Evolutionary conservation across 2,888 invertebrate genomes (phyloP).

Genomic region (Tetanocera ferruginea): DNA sequence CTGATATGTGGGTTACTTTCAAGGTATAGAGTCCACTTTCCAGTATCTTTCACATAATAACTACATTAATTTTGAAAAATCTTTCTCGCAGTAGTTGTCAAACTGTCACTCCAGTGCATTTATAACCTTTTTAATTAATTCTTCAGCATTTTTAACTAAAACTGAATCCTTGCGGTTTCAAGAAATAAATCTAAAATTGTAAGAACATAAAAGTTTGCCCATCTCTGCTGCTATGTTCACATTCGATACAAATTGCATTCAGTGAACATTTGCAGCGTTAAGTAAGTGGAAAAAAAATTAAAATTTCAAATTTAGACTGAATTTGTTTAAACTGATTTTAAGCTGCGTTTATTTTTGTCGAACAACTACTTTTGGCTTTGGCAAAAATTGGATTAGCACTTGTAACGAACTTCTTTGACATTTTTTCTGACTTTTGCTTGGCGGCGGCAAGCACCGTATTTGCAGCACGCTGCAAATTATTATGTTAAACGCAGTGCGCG

Average conservation of each 20-base stretch:
- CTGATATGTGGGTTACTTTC: no score
- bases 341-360: conserved; percentile 9
- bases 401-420: conserved; percentile 26
- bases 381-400: conserved; percentile 38
- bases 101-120: neutral
- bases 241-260: conserved; percentile 32
- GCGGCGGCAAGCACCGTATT: no score
- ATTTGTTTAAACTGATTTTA: conserved; percentile 25
- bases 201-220: neutral
- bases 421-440: neutral
- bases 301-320: conserved; percentile 34
- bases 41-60: no score
- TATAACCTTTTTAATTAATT: no score
- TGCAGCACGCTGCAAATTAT: conserved; percentile 24
- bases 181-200: no score
- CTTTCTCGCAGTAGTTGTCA: no score
- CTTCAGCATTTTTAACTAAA: no score
- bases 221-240: neutral
- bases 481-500: conserved; percentile 24
- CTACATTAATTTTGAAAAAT: no score
- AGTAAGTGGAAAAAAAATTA: conserved; percentile 15
- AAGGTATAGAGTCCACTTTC: no score
- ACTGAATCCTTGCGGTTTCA: no score
- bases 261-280: conserved; percentile 1
- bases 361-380: conserved; percentile 9